Conservation (phyloP, 35 echinoderm and acorn worm genomes). For the Eucidaris tribuloides region DNA sequence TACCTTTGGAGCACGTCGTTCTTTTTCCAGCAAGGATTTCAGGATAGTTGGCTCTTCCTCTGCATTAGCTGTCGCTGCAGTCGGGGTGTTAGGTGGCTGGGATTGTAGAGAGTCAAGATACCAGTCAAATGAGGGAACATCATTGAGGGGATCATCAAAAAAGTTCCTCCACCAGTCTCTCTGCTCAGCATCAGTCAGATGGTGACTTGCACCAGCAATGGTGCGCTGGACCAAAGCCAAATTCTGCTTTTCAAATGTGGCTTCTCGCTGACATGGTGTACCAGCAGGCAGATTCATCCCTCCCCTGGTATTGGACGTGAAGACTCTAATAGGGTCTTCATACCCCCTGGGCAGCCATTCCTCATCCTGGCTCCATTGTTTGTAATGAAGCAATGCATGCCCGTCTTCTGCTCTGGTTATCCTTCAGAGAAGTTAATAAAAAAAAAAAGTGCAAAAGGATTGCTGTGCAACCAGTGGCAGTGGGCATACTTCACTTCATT, state of each 20-base stretch:
- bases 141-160: neutral
- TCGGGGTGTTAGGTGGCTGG: neutral
- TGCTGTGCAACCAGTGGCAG: neutral
- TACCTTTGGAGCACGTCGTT: neutral
- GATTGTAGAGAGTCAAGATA: neutral
- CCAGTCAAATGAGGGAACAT: neutral
- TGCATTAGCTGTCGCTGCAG: neutral
- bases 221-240: neutral
- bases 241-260: neutral
- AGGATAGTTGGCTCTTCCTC: neutral
- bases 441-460: neutral
- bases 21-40: neutral
- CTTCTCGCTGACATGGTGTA: neutral
- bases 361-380: neutral
- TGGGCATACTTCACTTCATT: no score
- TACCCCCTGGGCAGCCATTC: neutral
- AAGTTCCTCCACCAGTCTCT: neutral
- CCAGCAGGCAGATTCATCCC: neutral
- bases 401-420: neutral
- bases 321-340: neutral
- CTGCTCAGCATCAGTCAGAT: neutral
- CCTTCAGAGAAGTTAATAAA: neutral
- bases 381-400: neutral
- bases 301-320: neutral
- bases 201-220: neutral